Percentiles rank a stretch among this genome's conserved stretches.
Evolutionary conservation across 2,797 vertebrate genomes (phyloP).

Genomic region (Amphiprion clarkii): DNA sequence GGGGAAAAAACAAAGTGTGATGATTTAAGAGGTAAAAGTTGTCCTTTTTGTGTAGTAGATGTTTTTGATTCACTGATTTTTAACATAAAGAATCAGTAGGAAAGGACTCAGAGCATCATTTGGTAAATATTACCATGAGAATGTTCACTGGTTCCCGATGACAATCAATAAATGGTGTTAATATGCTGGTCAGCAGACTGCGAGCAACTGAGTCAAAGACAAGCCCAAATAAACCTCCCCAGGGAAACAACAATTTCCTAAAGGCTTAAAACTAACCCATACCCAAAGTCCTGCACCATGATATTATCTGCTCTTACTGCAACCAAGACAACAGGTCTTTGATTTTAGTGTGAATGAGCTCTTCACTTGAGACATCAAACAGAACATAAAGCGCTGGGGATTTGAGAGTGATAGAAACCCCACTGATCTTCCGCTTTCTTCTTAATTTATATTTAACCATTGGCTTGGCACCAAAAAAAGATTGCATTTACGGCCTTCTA

Average conservation of each 20-base stretch:
- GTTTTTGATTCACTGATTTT: neutral
- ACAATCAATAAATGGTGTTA: conserved; percentile 27
- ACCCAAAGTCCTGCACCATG: conserved; percentile 67
- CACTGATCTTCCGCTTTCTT: conserved; percentile 85
- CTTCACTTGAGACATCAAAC: conserved; percentile 85
- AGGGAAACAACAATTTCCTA: conserved; percentile 60
- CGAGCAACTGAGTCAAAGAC: conserved; percentile 28
- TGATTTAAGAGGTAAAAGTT: too few species aligned
- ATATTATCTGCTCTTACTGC: conserved; percentile 79
- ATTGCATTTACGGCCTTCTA: conserved; percentile 77
- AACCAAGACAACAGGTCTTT: conserved; percentile 81
- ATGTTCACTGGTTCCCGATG: conserved; percentile 14
- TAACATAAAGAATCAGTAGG: neutral
- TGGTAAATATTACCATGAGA: conserved; percentile 2
- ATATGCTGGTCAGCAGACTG: conserved; percentile 49
- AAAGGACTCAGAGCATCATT: neutral
- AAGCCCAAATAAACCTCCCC: conserved; percentile 40
- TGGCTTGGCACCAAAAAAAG: conserved; percentile 80
- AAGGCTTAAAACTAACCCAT: conserved; percentile 55
- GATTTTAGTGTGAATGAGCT: conserved; percentile 81
- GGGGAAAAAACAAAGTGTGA: too few species aligned
- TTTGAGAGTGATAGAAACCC: conserved; percentile 82
- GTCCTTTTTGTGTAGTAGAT: neutral
- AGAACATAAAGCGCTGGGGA: conserved; percentile 82
- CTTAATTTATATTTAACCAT: conserved; percentile 86